Evolutionary conservation across 2,888 invertebrate species (phyloP).

Genomic region (Agrotis puta): DNA sequence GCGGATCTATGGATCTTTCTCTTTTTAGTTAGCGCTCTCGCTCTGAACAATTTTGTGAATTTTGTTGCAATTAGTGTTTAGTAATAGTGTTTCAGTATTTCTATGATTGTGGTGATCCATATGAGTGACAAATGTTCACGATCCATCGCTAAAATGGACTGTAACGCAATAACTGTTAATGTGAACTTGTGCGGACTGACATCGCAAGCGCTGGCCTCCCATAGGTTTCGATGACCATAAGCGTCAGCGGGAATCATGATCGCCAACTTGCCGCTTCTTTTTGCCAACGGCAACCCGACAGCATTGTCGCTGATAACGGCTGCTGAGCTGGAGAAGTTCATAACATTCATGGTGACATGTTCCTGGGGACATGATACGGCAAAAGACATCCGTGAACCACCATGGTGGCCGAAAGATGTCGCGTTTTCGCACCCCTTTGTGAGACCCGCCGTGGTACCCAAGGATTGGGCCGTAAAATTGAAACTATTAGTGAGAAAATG

Average conservation of each 20-base stretch:
- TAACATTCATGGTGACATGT: constrained; percentile 94
- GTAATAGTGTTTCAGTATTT: constrained; percentile 52
- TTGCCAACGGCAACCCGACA: constrained; percentile 93
- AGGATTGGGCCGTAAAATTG: constrained; percentile 92
- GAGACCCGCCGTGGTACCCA: constrained; percentile 85
- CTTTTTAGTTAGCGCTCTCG: constrained; percentile 82
- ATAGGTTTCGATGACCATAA: constrained; percentile 87
- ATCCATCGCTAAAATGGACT: constrained; percentile 73
- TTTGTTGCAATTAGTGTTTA: constrained; percentile 69
- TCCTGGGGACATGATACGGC: constrained; percentile 93
- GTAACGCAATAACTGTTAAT: constrained; percentile 80
- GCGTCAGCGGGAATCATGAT: constrained; percentile 91
- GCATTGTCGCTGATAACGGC: constrained; percentile 92
- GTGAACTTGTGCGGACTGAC: constrained; percentile 76
- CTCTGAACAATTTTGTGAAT: constrained; percentile 76
- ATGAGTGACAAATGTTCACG: constrained; percentile 73
- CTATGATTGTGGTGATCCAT: constrained; percentile 61
- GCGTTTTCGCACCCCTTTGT: constrained; percentile 92
- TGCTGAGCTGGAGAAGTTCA: constrained; percentile 93
- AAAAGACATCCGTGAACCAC: constrained; percentile 91
- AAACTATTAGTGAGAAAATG: constrained; percentile 93
- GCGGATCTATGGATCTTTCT: constrained; percentile 79
- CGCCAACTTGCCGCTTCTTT: constrained; percentile 93
- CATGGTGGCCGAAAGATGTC: constrained; percentile 94
- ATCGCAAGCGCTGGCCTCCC: constrained; percentile 84